A percentile compares a stretch with the other conserved stretches of the same genome.
Evolutionary conservation across 2,888 invertebrate genomes (phyloP).

Genomic region (Fabriciana adippe): DNA sequence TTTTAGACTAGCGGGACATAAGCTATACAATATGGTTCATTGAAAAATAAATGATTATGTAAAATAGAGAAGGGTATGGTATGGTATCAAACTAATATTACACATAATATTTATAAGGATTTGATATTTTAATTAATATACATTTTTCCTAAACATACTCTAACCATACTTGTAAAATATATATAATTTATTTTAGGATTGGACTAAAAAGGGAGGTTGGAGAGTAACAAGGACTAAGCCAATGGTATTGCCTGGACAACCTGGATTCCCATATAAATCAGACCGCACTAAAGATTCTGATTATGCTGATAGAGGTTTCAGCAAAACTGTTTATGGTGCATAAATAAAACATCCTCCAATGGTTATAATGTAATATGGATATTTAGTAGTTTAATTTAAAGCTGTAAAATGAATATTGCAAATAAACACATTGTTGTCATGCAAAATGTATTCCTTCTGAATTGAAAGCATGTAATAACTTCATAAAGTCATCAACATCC

Average conservation of each 20-base stretch:
- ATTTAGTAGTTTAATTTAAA: slow-evolving; percentile 21
- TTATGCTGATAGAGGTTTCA: slow-evolving; percentile 88
- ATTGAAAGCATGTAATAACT: slow-evolving; percentile 93
- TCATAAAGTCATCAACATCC: slow-evolving; percentile 98
- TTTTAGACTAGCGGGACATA: no score
- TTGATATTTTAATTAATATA: no score
- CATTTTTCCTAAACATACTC: no score
- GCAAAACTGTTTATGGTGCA: slow-evolving; percentile 70
- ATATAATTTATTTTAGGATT: slow-evolving; percentile 80
- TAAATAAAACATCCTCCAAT: slow-evolving; percentile 21
- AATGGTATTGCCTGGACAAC: slow-evolving; percentile 85
- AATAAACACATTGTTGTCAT: slow-evolving; percentile 53
- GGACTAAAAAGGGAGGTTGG: slow-evolving; percentile 90
- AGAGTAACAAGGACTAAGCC: slow-evolving; percentile 81
- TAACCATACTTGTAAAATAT: no score
- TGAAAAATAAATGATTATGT: no score
- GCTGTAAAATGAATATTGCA: slow-evolving; percentile 12
- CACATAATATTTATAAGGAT: no score
- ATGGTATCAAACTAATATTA: no score
- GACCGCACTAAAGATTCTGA: slow-evolving; percentile 83
- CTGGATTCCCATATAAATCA: slow-evolving; percentile 84
- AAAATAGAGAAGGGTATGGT: no score
- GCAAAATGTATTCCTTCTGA: slow-evolving; percentile 96
- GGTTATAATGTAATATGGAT: slow-evolving; percentile 17
- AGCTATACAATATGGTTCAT: no score